A percentile compares a stretch with the other conserved stretches of the same genome.
These are phyloP conservation scores for Aphelinus atriplicis DNA, from an alignment of 1,140 invertebrate species.

Conservation along the genomic window DNA sequence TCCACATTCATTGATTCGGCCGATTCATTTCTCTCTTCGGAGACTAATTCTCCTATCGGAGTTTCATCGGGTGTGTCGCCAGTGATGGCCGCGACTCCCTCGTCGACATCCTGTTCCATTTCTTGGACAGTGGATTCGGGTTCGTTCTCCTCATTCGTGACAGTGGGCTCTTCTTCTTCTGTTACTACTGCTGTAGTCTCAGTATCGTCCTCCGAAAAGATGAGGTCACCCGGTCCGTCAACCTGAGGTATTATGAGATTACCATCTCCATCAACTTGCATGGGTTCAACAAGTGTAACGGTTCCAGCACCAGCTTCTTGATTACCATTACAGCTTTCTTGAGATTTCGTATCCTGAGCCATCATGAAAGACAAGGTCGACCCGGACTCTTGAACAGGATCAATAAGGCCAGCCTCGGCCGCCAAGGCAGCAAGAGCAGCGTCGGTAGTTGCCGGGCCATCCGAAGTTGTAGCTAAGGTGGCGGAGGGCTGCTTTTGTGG, in stretches of 20 bases:
- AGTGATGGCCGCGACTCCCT: conserved; percentile 47
- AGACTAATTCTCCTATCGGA: conserved; percentile 30
- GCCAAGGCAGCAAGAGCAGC: conserved; percentile 73
- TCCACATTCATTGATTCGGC: conserved; percentile 36
- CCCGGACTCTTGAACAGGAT: conserved; percentile 66
- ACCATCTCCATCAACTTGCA: conserved; percentile 62
- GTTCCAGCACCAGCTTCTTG: conserved; percentile 52
- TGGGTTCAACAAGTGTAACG: conserved; percentile 52
- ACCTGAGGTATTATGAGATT: conserved; percentile 64
- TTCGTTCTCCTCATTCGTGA: conserved; percentile 8
- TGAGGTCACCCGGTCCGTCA: conserved; percentile 56
- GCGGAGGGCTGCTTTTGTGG: conserved; percentile 68
- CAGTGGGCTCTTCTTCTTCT: conserved; percentile 33
- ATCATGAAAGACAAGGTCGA: conserved; percentile 62
- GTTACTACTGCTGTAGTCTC: conserved; percentile 46
- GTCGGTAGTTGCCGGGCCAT: conserved; percentile 73
- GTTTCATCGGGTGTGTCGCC: conserved; percentile 35
- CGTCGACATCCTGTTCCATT: conserved; percentile 61
- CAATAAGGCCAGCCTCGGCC: conserved; percentile 73
- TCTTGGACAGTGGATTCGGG: conserved; percentile 38
- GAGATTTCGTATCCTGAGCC: conserved; percentile 49
- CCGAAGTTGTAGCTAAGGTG: conserved; percentile 67
- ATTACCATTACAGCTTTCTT: conserved; percentile 63
- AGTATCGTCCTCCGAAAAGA: conserved; percentile 54
- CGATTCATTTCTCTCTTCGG: conserved; percentile 1